Percentiles rank a stretch among this genome's conserved stretches.
Evolutionary conservation across 1,140 invertebrate genomes (phyloP).

Genomic region (Megalopta genalis): DNA sequence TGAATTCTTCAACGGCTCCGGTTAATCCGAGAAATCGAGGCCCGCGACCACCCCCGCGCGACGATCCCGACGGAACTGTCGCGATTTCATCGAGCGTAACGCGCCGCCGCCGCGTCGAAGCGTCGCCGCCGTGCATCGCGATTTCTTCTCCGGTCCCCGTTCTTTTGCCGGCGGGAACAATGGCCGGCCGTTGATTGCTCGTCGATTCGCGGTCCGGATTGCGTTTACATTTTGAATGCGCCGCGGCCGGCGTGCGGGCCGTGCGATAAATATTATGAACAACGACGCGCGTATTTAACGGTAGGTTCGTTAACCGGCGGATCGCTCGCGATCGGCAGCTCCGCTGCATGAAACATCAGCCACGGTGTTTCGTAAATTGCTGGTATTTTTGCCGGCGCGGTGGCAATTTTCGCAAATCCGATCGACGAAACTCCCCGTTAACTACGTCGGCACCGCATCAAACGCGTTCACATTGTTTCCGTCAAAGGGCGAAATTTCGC

Average conservation of each 20-base stretch:
- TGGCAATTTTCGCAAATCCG: background rate
- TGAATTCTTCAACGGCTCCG: conserved; percentile 35
- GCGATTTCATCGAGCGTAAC: background rate
- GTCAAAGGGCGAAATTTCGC: conserved; percentile 2
- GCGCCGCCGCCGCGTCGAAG: too few relatives aligned
- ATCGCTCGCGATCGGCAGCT: background rate
- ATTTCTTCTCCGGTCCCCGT: background rate
- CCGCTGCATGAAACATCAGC: background rate
- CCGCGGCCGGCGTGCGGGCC: background rate
- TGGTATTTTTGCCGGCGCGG: background rate
- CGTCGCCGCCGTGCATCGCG: background rate
- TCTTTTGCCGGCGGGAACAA: conserved; percentile 37
- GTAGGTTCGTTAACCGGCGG: background rate
- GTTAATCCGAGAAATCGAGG: background rate
- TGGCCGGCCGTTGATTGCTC: conserved; percentile 47
- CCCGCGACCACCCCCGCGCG: too few relatives aligned
- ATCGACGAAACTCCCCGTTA: background rate
- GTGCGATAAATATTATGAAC: conserved; percentile 38
- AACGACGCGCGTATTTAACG: conserved; percentile 18
- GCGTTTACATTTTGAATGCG: conserved; percentile 61
- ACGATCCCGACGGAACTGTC: too few relatives aligned
- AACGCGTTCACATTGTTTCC: background rate
- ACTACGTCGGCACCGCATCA: background rate
- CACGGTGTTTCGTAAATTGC: background rate
- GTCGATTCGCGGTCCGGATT: conserved; percentile 55